Evolutionary conservation across 2,113 vertebrate genomes (phyloP), one percentile per base, ranked within the genome.

Genomic region (Crocuta crocuta): DNA sequence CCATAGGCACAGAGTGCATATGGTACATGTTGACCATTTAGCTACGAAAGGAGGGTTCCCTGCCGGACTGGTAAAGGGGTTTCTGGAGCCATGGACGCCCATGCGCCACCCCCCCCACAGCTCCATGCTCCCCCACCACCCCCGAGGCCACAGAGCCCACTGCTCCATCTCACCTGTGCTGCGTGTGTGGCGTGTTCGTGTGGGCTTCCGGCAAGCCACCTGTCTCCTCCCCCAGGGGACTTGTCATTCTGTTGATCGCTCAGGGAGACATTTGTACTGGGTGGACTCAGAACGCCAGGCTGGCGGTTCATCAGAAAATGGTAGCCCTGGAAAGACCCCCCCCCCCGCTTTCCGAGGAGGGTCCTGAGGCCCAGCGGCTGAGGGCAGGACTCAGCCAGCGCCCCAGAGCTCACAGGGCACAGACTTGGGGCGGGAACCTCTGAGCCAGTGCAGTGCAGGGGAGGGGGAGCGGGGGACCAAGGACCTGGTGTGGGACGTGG

Each of bases 1-100:
- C 65, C 1, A 2, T 7, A 55, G 26, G 28, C n/a, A 7, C 4
- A 3, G 0, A 31, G 39, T 4, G 8, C 5, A 1, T 10, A 13
- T n/a, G 4, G 24, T 1, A 4, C 4, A 0, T 7, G 7, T 48
- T 2, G 35, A 43, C 80, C 39, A 11, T 26, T 73, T 12, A 82
- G 63, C 79, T 17, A 2, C 2, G 0, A 33, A 39, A 48, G 83
- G 35, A 61, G 48, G 21, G 61, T 16, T 31, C 58, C 74, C 11
- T 0, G 0, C 58, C 58, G 0, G 11, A 6, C 11, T 15, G 10
- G 8, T 5, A 13, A 15, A n/a, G n/a, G 55, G 2, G 21, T 45
- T 74, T 63, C 89, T 45, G 53, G 50, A 76, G 26, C 61, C 7
- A 2, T 4, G 21, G 16, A 10, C 24, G 79, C 43, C 68, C 0